Percentiles rank a stretch among this genome's conserved stretches.
Evolutionary conservation across 1,140 invertebrate genomes (phyloP).

Genomic region (Drosophila eugracilis): DNA sequence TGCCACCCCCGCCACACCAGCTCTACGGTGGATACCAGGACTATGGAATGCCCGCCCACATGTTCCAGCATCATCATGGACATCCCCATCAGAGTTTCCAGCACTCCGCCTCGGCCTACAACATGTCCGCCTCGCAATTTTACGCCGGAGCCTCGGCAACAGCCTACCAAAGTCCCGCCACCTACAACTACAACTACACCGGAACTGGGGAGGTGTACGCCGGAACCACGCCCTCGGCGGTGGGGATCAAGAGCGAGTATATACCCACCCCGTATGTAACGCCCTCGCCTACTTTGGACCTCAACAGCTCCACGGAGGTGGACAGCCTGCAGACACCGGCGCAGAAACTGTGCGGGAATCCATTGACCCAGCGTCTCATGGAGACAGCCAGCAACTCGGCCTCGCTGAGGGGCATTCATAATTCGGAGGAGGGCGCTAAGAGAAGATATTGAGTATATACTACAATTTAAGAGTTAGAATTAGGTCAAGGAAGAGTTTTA

Average conservation of each 20-base stretch:
- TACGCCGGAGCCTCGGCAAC: slow-evolving; percentile 53
- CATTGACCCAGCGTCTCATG: slow-evolving; percentile 52
- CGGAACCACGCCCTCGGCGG: slow-evolving; percentile 27
- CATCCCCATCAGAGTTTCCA: slow-evolving; percentile 66
- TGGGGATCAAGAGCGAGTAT: slow-evolving; percentile 70
- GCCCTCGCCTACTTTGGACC: slow-evolving; percentile 78
- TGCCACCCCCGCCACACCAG: slow-evolving; percentile 52
- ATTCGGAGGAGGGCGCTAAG: slow-evolving; percentile 40
- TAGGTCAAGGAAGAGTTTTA: too few relatives aligned
- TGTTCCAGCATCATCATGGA: slow-evolving; percentile 59
- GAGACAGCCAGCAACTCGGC: slow-evolving; percentile 48
- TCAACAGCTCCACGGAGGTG: slow-evolving; percentile 79
- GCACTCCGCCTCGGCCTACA: slow-evolving; percentile 48
- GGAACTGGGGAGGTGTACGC: slow-evolving; percentile 44
- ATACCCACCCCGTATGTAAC: slow-evolving; percentile 81
- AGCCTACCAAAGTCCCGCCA: slow-evolving; percentile 60
- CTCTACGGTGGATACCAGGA: slow-evolving; percentile 66
- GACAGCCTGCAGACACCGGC: slow-evolving; percentile 54
- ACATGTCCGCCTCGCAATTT: slow-evolving; percentile 63
- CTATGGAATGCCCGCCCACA: slow-evolving; percentile 66
- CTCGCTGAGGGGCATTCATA: slow-evolving; percentile 38
- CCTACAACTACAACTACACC: slow-evolving; percentile 65
- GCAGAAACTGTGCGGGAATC: slow-evolving; percentile 43
- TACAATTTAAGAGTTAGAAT: too few relatives aligned
- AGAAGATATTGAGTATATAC: slow-evolving; percentile 63